Evolutionary conservation across 2,113 vertebrate species (phyloP).

Genomic region (Crotalus helleri): DNA sequence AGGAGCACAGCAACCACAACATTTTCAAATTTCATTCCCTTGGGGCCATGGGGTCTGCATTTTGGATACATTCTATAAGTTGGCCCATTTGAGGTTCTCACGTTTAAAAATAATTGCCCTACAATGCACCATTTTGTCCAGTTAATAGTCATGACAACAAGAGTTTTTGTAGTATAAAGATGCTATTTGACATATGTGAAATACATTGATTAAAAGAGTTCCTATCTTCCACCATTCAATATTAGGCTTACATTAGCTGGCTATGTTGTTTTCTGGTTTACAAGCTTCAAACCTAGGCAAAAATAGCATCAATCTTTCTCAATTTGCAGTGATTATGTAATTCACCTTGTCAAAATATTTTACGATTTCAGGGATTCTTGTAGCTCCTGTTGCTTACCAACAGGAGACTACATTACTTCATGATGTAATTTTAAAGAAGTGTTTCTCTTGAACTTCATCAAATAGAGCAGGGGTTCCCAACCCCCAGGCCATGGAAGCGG

Average conservation of each 20-base stretch:
- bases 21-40: not conserved
- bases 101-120: not conserved
- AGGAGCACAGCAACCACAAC: no score
- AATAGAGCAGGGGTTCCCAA: no score
- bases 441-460: no score
- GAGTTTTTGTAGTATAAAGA: no score
- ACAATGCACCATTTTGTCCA: not conserved
- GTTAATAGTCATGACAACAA: not conserved
- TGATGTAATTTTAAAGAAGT: no score
- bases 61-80: not conserved
- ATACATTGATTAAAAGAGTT: not conserved
- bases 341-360: not conserved
- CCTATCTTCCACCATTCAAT: not conserved
- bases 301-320: not conserved
- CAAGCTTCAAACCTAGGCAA: not conserved
- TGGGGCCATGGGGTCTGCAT: not conserved
- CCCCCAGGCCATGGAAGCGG: no score
- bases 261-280: not conserved
- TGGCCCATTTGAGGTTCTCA: not conserved
- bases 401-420: no score
- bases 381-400: no score
- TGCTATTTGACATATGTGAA: not conserved
- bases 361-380: not conserved
- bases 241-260: not conserved
- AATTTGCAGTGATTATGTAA: not conserved